phyloP scores from a whole-genome alignment of 2,113 vertebrate genomes.

The Mus pahari region DNA sequence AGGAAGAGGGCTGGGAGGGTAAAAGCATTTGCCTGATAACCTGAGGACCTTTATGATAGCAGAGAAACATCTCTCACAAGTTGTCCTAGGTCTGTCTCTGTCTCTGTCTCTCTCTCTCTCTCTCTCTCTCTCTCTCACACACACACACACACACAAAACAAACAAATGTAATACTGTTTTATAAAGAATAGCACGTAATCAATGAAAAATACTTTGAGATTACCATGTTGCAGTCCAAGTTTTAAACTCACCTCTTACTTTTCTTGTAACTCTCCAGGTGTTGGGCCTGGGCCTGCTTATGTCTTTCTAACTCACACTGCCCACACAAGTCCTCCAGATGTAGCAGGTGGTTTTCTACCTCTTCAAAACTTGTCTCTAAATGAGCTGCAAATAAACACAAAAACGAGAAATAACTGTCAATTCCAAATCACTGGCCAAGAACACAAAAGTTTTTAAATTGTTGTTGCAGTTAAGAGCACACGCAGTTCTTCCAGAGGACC shows the following conservation, averaged over 20 bases:
- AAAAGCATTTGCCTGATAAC: neutral
- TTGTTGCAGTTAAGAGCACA: neutral
- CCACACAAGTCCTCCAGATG: slow-evolving; percentile 94
- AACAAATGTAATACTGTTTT: neutral
- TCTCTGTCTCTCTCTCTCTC: too few relatives aligned
- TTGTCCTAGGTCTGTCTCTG: too few relatives aligned
- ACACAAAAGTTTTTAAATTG: neutral
- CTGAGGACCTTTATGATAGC: neutral
- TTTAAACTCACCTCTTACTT: slow-evolving; percentile 91
- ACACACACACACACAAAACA: neutral
- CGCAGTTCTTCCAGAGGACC: neutral
- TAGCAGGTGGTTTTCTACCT: slow-evolving; percentile 92
- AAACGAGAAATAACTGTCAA: slow-evolving; percentile 46
- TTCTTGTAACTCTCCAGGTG: slow-evolving; percentile 94
- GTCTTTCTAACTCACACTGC: slow-evolving; percentile 93
- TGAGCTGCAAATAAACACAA: slow-evolving; percentile 87
- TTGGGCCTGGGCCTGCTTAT: slow-evolving; percentile 89
- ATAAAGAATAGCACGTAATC: slow-evolving; percentile 19
- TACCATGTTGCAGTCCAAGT: neutral
- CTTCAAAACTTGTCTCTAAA: slow-evolving; percentile 94
- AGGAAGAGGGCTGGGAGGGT: neutral
- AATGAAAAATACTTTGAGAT: neutral
- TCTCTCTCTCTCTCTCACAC: neutral
- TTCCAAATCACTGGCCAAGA: slow-evolving; percentile 37
- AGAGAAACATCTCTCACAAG: neutral